Base-by-base conservation (phyloP, 2,888 invertebrate genomes). In the Eupeodes luniger region DNA sequence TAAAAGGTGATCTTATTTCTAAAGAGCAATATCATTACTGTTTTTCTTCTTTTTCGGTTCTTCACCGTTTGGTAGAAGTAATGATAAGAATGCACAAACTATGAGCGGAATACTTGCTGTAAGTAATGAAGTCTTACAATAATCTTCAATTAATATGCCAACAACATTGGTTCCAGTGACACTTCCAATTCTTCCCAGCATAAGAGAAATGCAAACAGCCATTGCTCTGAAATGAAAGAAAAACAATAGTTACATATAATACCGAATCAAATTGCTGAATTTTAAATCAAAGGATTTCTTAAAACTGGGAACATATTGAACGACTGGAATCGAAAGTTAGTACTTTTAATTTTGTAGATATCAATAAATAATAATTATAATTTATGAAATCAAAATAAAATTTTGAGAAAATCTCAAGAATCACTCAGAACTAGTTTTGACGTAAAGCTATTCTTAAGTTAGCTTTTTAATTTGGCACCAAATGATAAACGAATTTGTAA, bases 141-240 rank as follows among this genome's bases (percentile, higher is more conserved):
- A 79, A 10, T 87, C 78, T 53, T 90, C 90, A 49, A 91, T 90
- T 53, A 91, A 81, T 9, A 84, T 74, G 1, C 91, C 91, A 64
- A 91, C 57, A 7, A 90, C 78, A 89, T 90, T 89, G 12, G 89
- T 90, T 1, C 90, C 91, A 2, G 84, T 55, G 5, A 91, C 90
- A 66, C 90, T 90, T 44, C 90, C 90, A 49, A 91, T 87, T 11
- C 91, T 90, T 27, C 90, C 91, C 19, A 89, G 16, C 91, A 91
- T 91, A 14, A 91, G 77, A 10, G 90, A 91, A 62, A 91, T 91
- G 44, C 91, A 91, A 55, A 90, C 89, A 27, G 91, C 91, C 91
- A 91, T 91, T n/a, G 90, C 90, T 81, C 90, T 91, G 69, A 53
- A 64, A 64, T 59, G 0, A 12, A 66, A 27, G 85, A 76, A 10